phyloP scores from a whole-genome alignment of 2,113 vertebrate species.

The Rhodinocichla rosea region DNA sequence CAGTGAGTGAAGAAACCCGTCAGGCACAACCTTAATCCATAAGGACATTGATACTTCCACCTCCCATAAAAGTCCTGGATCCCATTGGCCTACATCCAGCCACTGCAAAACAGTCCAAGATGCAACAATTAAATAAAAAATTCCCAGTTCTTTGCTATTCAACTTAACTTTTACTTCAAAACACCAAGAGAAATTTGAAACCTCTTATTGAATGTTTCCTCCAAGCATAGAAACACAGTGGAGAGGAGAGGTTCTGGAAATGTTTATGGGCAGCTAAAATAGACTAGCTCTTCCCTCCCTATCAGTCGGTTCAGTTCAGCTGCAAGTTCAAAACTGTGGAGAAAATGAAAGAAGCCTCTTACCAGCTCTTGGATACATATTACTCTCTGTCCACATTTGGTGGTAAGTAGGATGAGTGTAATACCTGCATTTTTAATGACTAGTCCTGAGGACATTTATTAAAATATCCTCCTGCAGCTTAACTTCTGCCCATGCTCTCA shows the following conservation, averaged over 20 bases:
- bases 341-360: background rate
- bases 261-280: background rate
- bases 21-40: background rate
- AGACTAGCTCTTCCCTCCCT: background rate
- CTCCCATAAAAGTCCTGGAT: background rate
- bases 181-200: background rate
- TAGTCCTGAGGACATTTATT: background rate
- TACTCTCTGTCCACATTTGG: background rate
- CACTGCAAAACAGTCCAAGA: background rate
- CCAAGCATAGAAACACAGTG: background rate
- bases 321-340: background rate
- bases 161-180: background rate
- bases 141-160: background rate
- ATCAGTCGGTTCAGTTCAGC: rapidly evolving
- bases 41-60: rapidly evolving
- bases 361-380: background rate
- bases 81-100: background rate
- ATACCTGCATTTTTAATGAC: background rate
- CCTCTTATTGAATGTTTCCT: background rate
- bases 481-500: background rate
- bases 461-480: background rate
- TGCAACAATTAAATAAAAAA: background rate
- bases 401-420: background rate
- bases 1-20: background rate
- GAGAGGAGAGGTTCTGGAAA: background rate